Evolutionary conservation across 2,888 invertebrate genomes (phyloP), one percentile per base, ranked within the genome.

Genomic region (Eustalomyia histrio): DNA sequence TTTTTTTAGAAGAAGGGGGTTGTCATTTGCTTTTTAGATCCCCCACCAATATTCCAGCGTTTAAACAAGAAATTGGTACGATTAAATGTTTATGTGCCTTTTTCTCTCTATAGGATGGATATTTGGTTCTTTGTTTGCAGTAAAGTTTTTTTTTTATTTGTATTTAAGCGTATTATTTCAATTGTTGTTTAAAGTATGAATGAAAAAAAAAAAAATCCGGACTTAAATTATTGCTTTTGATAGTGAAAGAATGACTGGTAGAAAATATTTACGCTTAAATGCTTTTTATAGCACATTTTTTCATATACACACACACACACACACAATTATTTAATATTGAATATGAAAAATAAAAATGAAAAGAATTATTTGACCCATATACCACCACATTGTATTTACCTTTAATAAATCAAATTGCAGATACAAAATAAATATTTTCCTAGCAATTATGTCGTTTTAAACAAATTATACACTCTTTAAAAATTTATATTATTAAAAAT

Each of bases 211-310:
- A 39, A 52, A 52, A 83, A 83, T 85, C 83, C 85, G 87, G 84
- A 86, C 88, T 87, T 87, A 87, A 87, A 88, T 87, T 87, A 87
- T 88, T 83, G 84, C 83, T 83, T 83, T 63, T 76, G 55, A 63
- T 76, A 69, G 69, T 64, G 57, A 71, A 76, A 18, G 29, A 69
- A 76, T 76, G 58, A 64, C 63, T 76, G 69, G 64, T 64, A 10
- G 64, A 58, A 47, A 58, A 76, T 58, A 61, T 71, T 64, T 52
- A 39, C 50, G 58, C 65, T 65, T 71, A 65, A 60, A 53, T 76
- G 33, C 29, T 29, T 71, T 76, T 71, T 71, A 60, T 64, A 33
- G 50, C 33, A 53, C 21, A 63, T 50, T 64, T 39, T 35, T 39
- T 63, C n/a, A n/a, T n/a, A n/a, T n/a, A n/a, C n/a, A n/a, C n/a